Base-by-base conservation (phyloP, 1,140 invertebrate species). In the Cephus cinctus region DNA sequence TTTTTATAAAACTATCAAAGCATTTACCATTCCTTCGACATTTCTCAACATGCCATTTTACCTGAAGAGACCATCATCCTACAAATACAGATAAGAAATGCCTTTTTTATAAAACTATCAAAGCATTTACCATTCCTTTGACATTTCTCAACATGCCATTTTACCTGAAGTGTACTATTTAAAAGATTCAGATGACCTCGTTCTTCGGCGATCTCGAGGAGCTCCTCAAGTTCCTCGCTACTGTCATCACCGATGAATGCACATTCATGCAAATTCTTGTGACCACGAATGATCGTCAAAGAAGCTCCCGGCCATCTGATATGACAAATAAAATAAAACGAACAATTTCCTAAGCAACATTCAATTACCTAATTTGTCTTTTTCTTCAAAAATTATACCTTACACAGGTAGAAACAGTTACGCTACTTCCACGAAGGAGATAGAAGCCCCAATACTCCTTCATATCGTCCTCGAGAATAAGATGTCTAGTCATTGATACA, bases 381-480 rank as follows among this genome's bases (percentile, higher is more conserved):
- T 12, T 31, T 30, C n/a, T 20, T 30, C 44, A 18, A 5, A 5
- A 27, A 34, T 22, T 54, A 47, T 73, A 86, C 85, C 86, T 84
- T 5, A 85, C 83, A 73, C 88, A 91, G 46, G 86, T 80, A 1
- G 86, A 86, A 1, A 91, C 82, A 1, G 83, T 86, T 3, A 89
- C 85, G 4, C 79, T 81, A 8, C 87, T 89, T 2, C 87, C 88
- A 56, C 81, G 79, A 1, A 89, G 71, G n/a, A 91, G 70, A 64
- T 89, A 90, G 67, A 90, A 90, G 5, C 88, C 87, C 87, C 87
- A 90, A 62, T 89, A 90, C 65, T 90, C 87, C 65, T 89, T 90
- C 76, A 87, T 86, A 56, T 90, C 88, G 58, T 90, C 87, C 43
- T 86, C 81, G n/a, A 90, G 65, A 9, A 80, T 73, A 40, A 89